Conservation (phyloP, 2,797 vertebrate species). For the Semotilus atromaculatus region DNA sequence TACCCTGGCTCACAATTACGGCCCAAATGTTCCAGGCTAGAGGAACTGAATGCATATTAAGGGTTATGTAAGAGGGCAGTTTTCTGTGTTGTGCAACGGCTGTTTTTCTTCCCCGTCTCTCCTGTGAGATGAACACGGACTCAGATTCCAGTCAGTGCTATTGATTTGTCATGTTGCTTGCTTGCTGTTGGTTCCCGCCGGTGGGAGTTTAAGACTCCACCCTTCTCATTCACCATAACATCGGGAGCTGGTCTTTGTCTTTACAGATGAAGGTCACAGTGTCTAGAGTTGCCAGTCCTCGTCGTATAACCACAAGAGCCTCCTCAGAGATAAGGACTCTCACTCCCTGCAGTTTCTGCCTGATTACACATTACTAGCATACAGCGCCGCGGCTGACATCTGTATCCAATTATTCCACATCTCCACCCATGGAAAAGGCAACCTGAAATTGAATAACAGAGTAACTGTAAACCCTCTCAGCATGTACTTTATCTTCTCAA, state of each 20-base stretch:
- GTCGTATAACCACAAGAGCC: background rate
- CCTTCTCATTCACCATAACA: constrained; percentile 35
- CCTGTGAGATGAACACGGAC: constrained; percentile 41
- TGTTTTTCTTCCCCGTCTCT: constrained; percentile 45
- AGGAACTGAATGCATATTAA: constrained; percentile 57
- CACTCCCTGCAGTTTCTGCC: constrained; percentile 46
- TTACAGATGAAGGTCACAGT: constrained; percentile 10
- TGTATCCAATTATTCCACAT: constrained; percentile 61
- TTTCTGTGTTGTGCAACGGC: constrained; percentile 45
- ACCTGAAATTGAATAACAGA: constrained; percentile 56
- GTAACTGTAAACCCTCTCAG: constrained; percentile 55
- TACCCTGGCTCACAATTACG: constrained; percentile 67
- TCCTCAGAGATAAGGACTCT: constrained; percentile 34
- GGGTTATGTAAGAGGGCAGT: constrained; percentile 54
- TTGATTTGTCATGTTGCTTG: constrained; percentile 71
- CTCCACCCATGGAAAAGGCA: constrained; percentile 54
- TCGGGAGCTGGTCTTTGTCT: constrained; percentile 6
- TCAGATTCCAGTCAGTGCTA: constrained; percentile 66
- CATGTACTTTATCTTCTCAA: constrained; percentile 38
- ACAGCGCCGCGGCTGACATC: constrained; percentile 56
- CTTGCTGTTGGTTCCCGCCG: constrained; percentile 69
- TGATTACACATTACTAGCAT: constrained; percentile 48
- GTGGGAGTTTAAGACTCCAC: constrained; percentile 69
- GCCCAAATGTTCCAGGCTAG: constrained; percentile 70
- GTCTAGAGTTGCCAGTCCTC: background rate